phyloP scores from a whole-genome alignment of 2,888 invertebrate species.

The Spisula solida region DNA sequence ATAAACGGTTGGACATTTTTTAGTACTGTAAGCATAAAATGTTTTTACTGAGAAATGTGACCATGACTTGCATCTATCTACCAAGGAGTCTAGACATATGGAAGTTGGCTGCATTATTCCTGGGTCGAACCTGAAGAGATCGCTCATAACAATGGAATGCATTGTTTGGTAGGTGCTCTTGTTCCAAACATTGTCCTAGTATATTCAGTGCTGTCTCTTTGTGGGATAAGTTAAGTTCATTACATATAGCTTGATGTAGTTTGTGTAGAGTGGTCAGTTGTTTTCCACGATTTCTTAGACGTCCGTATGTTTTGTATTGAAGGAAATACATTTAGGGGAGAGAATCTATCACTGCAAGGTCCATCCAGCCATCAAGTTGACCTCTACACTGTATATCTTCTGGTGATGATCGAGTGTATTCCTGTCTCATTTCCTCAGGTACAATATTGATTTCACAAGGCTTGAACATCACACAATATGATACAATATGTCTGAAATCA shows the following conservation, averaged over 20 bases:
- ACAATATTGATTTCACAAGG: background rate
- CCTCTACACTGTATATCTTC: background rate
- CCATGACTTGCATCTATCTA: background rate
- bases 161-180: slow-evolving; percentile 3
- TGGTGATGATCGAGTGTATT: slow-evolving; percentile 22
- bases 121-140: slow-evolving; percentile 33
- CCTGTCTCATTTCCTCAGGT: slow-evolving; percentile 19
- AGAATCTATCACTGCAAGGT: slow-evolving; percentile 35
- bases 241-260: background rate
- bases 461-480: background rate
- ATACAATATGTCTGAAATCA: background rate
- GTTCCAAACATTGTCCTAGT: slow-evolving; percentile 28
- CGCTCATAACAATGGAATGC: slow-evolving; percentile 32
- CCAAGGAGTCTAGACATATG: background rate
- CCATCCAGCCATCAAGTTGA: background rate
- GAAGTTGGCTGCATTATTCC: slow-evolving; percentile 39
- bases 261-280: background rate
- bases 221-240: slow-evolving; percentile 19
- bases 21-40: too few relatives aligned
- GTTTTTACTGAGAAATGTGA: too few relatives aligned
- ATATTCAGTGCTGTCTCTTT: slow-evolving; percentile 33
- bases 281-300: background rate
- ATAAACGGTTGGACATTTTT: too few relatives aligned
- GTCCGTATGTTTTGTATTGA: slow-evolving; percentile 24
- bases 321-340: slow-evolving; percentile 27